A percentile compares a stretch with the other conserved stretches of the same genome.
Evolutionary conservation across 2,888 invertebrate species (phyloP).

Genomic region (Cataglyphis cursor): DNA sequence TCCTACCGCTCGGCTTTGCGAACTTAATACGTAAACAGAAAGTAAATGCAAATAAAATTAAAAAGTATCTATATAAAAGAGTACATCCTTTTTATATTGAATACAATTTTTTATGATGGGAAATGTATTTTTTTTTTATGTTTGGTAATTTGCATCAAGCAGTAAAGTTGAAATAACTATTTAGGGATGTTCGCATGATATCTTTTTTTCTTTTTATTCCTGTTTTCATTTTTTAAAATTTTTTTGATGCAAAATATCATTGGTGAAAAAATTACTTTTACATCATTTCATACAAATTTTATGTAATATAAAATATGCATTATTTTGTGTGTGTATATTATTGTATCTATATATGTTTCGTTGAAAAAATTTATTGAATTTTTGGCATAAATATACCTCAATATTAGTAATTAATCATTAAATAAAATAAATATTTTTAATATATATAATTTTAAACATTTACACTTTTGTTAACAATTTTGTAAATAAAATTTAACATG

Average conservation of each 20-base stretch:
- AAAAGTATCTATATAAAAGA: not conserved
- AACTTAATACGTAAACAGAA: not conserved
- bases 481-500: slow-evolving; percentile 27
- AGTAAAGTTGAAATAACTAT: not conserved
- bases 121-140: not conserved
- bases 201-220: not conserved
- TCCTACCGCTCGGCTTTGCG: not conserved
- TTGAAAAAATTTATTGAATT: not conserved
- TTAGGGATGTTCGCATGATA: not conserved
- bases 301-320: not conserved
- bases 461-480: not conserved
- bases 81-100: not conserved
- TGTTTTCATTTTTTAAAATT: no score
- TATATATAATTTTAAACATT: not conserved
- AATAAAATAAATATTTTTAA: not conserved
- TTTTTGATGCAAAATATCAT: not conserved
- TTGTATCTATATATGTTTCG: not conserved
- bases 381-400: not conserved
- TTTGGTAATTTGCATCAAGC: not conserved
- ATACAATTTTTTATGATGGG: not conserved
- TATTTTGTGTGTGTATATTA: not conserved
- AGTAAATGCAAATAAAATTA: not conserved
- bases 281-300: not conserved
- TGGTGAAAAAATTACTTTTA: not conserved
- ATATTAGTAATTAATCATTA: slow-evolving; percentile 10